Conservation (phyloP, 2,113 vertebrate species). For the Anolis carolinensis region DNA sequence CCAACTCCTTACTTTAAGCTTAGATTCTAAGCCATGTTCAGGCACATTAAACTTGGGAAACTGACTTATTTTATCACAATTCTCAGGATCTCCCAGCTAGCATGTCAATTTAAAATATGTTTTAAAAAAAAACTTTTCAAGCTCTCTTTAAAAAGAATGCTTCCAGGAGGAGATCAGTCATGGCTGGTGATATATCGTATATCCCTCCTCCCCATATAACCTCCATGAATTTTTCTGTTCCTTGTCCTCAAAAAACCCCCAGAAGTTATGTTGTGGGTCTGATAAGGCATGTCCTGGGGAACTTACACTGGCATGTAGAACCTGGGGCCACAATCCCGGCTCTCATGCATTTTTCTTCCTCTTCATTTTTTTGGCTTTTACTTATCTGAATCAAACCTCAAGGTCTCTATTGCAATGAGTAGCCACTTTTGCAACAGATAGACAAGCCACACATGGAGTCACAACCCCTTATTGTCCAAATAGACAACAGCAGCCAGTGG, state of each 20-base stretch:
- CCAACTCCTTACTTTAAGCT: too few relatives aligned
- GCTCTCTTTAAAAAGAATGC: neutral
- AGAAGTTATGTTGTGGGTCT: neutral
- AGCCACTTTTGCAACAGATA: neutral
- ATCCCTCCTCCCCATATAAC: neutral
- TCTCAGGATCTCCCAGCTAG: neutral
- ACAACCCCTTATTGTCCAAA: slow-evolving; percentile 24
- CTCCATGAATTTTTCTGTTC: neutral
- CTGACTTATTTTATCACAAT: neutral
- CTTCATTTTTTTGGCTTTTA: neutral
- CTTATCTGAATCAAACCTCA: neutral
- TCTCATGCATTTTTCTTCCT: neutral
- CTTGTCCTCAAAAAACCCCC: neutral
- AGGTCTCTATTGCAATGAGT: neutral
- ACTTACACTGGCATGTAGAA: neutral
- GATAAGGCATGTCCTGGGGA: neutral
- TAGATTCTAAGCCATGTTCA: neutral
- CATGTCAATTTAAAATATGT: too few relatives aligned
- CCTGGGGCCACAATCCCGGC: too few relatives aligned
- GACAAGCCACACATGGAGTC: neutral
- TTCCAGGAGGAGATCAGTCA: neutral
- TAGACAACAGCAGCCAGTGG: slow-evolving; percentile 6
- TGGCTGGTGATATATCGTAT: neutral
- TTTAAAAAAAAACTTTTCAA: neutral
- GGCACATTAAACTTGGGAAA: neutral